Evolutionary conservation across 2,113 vertebrate species (phyloP).

Genomic region (Osmerus mordax): DNA sequence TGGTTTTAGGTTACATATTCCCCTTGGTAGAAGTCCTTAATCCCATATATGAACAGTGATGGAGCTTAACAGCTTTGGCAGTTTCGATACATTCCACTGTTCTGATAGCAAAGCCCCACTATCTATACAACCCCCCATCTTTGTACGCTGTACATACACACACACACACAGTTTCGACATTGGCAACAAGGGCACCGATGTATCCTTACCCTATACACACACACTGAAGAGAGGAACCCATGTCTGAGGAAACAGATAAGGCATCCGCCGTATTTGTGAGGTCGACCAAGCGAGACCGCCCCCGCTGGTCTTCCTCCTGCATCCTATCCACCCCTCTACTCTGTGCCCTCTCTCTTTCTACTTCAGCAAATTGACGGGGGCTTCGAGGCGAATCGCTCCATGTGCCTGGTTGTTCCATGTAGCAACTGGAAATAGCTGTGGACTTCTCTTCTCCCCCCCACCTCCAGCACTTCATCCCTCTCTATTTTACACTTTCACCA

Average conservation of each 20-base stretch:
- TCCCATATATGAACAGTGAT: slow-evolving; percentile 1
- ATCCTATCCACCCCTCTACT: no score
- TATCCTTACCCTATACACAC: background rate
- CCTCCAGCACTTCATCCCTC: background rate
- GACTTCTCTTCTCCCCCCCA: background rate
- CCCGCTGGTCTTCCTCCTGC: background rate
- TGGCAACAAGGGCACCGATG: background rate
- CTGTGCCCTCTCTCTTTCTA: slow-evolving; percentile 14
- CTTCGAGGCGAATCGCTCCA: slow-evolving; percentile 25
- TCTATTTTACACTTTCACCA: background rate
- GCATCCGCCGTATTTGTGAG: slow-evolving; percentile 20
- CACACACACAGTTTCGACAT: slow-evolving; percentile 3
- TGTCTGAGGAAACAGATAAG: slow-evolving; percentile 27
- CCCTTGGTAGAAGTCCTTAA: background rate
- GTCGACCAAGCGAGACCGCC: slow-evolving; percentile 25
- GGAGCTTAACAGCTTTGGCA: background rate
- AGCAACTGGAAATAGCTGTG: slow-evolving; percentile 4
- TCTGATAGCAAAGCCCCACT: background rate
- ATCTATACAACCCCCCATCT: background rate
- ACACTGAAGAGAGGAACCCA: slow-evolving; percentile 13
- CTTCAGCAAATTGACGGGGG: slow-evolving; percentile 32
- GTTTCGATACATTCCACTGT: background rate
- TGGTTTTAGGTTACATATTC: background rate
- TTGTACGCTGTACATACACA: background rate
- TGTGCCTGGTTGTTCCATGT: slow-evolving; percentile 18